Conservation (phyloP, 2,797 vertebrate genomes). For the Lagocephalus sceleratus region DNA sequence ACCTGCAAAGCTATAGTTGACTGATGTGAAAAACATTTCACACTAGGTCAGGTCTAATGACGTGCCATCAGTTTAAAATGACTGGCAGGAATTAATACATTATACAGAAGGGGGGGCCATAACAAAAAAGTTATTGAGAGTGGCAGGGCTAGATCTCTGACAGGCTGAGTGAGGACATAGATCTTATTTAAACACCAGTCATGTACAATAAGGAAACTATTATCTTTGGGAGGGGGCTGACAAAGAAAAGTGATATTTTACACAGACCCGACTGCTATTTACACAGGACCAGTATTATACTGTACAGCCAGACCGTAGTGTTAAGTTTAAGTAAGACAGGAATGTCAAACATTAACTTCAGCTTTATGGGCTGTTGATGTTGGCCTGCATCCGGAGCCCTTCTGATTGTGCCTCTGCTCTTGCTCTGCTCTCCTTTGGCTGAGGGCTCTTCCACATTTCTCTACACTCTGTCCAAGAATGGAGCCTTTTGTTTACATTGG, state of each 20-base stretch:
- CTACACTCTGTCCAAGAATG: conserved; percentile 60
- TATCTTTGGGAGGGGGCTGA: conserved; percentile 57
- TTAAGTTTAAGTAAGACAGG: conserved; percentile 76
- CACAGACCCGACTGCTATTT: conserved; percentile 54
- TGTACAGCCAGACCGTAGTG: conserved; percentile 63
- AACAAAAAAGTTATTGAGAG: conserved; percentile 53
- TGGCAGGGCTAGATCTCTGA: conserved; percentile 25
- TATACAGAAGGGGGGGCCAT: conserved; percentile 20
- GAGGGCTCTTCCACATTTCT: conserved; percentile 71
- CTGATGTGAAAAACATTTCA: conserved; percentile 34
- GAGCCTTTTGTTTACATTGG: conserved; percentile 71
- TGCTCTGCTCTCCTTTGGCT: conserved; percentile 63
- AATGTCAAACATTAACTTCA: conserved; percentile 76
- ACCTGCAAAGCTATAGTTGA: conserved; percentile 17
- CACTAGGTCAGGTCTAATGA: conserved; percentile 12
- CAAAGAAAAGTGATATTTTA: conserved; percentile 67
- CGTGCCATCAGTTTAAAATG: conserved; percentile 23
- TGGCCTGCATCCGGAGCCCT: conserved; percentile 73
- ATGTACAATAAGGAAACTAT: conserved; percentile 69
- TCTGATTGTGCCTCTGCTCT: conserved; percentile 68
- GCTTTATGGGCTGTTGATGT: conserved; percentile 75
- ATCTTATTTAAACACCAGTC: conserved; percentile 51
- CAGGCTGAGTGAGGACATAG: conserved; percentile 30
- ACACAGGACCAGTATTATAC: conserved; percentile 62
- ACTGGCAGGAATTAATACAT: conserved; percentile 21